Conservation (phyloP, 2,797 vertebrate genomes). For the Rhinoraja longicauda region DNA sequence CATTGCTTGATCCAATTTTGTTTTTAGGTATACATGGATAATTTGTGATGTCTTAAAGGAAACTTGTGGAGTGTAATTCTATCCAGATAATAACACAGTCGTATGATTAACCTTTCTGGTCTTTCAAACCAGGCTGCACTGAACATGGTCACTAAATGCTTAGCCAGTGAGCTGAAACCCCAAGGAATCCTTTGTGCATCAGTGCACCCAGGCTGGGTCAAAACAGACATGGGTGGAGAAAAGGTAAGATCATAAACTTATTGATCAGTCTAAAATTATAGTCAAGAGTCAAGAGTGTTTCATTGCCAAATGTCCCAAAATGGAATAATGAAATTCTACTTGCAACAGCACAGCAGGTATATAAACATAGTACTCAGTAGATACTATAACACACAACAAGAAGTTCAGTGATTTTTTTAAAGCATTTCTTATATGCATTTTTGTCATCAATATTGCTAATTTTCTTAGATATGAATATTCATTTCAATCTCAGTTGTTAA, state of each 20-base stretch:
- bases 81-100: background rate
- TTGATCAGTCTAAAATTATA: background rate
- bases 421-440: no score
- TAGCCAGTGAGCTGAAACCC: conserved; percentile 44
- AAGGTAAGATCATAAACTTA: conserved; percentile 42
- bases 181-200: conserved; percentile 50
- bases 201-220: conserved; percentile 50
- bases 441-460: background rate
- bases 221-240: conserved; percentile 49
- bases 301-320: no score
- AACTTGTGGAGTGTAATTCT: background rate
- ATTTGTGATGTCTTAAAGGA: background rate
- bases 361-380: no score
- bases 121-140: conserved; percentile 42
- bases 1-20: no score
- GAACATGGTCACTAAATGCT: conserved; percentile 50
- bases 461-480: background rate
- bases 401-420: no score
- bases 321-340: no score
- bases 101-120: background rate
- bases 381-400: no score
- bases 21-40: no score
- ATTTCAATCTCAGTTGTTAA: background rate
- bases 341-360: no score
- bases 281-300: no score